Conservation (phyloP, 2,113 vertebrate species). For the Raja brachyura region DNA sequence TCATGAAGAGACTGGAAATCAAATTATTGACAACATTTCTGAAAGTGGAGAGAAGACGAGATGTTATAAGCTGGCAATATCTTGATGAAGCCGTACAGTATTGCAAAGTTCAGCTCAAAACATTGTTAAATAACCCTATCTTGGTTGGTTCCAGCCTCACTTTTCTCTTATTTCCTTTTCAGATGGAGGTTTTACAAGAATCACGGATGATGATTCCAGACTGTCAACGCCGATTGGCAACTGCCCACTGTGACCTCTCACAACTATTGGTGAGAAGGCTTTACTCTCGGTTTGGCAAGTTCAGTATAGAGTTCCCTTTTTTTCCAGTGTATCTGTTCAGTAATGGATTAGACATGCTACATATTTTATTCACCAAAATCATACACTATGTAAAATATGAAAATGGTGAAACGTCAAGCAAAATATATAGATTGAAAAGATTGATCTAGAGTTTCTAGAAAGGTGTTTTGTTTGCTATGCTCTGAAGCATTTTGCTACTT, state of each 20-base stretch:
- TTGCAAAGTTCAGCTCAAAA: neutral
- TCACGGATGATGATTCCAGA: constrained; percentile 95
- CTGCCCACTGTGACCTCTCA: constrained; percentile 71
- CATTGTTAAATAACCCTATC: neutral
- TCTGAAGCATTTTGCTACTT: neutral
- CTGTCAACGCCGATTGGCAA: constrained; percentile 78
- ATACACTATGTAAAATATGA: neutral
- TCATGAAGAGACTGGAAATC: neutral
- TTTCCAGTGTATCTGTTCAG: too few relatives aligned
- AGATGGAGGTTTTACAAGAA: constrained; percentile 88
- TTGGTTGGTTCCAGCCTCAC: neutral
- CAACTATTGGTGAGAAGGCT: constrained; percentile 75
- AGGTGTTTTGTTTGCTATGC: neutral
- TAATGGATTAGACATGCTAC: neutral
- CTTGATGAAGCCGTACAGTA: neutral
- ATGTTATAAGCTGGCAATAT: neutral
- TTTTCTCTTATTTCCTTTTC: constrained; percentile 43
- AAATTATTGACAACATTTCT: neutral
- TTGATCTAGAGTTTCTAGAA: neutral
- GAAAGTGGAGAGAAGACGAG: neutral
- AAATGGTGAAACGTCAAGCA: neutral
- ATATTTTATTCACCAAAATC: neutral
- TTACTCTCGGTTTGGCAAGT: constrained; percentile 1
- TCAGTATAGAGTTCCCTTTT: neutral
- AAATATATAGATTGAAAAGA: neutral